Base-by-base conservation (phyloP, 1,140 invertebrate genomes). In the Heliconius hewitsoni region DNA sequence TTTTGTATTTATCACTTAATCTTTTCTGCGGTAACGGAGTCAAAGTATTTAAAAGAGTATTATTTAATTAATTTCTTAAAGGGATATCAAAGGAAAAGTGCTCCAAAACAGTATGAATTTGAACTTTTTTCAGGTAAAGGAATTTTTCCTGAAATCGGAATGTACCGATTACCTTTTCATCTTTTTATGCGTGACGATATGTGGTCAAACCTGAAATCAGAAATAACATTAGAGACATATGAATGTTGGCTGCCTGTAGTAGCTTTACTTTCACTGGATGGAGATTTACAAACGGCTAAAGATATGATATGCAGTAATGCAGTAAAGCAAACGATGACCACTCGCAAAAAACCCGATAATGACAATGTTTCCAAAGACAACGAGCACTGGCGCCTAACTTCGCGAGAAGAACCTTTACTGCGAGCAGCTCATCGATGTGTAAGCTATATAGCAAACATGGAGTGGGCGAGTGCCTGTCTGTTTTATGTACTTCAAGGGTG, bases 251-350 rank as follows among this genome's bases (percentile, higher is more conserved):
- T 95, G 76, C 90, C 92, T 37, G 86, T 92, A n/a, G 94, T 94
- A 77, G 82, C 85, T 57, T 85, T 95, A 75, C 83, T 95, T 57
- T 86, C 88, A 27, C 84, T 95, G 8, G 89, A 95, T 82, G 83
- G 85, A 37, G 90, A 94, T 85, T 81, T 90, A 77, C 94, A 95
- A 81, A 93, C 88, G 19, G 91, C 92, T 23, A 90, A 82, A 78
- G 94, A 95, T 83, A 95, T 95, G 94, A 94, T 95, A 81, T 95
- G 94, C 78, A 95, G 94, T 81, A 95, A 93, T 70, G 94, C 94
- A 23, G 89, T 95, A 6, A 94, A 94, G 84, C 94, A 95, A 89
- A 95, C 93, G 13, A 95, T 95, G 94, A 95, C 93, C 19, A 82
- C 86, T 5, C 82, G 90, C 78, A 94, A 93, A 83, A 85, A 79